Evolutionary conservation across 1,140 invertebrate species (phyloP), one percentile per base, ranked within the genome.

Genomic region (Pachypsylla venusta): DNA sequence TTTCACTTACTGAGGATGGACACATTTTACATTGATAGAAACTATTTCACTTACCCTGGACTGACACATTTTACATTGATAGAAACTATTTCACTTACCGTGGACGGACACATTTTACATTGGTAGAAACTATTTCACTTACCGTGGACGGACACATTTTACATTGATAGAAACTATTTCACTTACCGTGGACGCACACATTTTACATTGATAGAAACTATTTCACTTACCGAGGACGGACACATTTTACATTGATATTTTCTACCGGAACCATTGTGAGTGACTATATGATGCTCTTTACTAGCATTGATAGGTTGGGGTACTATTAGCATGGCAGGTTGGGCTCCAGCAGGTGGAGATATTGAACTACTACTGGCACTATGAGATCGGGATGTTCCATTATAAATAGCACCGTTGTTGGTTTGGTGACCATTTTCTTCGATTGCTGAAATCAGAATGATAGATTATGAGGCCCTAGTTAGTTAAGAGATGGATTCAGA

Each of bases 231-330:
- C 42, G 42, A 19, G 89, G 95, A 90, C 63, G 93, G 92, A 74
- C 93, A 97, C 92, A 97, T 96, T 76, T 96, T 96, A 82, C 93
- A 97, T 72, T 93, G 89, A 76, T 96, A 96, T 71, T 93, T 93
- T 72, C 84, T 26, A 72, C 78, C 61, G 74, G 77, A 56, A 63
- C 73, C 59, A 71, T 65, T 78, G 73, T 64, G 76, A 71, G 19
- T 74, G 71, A 66, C 75, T 73, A 60, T 77, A 24, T 79, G 80
- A 64, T 81, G 80, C 64, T 75, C 72, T 19, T 73, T 73, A 68
- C 64, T 79, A 56, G 84, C 88, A 70, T 89, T 90, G 61, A 93
- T 81, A 35, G 90, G 90, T 69, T 95, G 91, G 1, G 91, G 91
- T 22, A 94, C 89, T 57, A 94, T 89, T 63, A 95, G 78, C 69